A percentile compares a stretch with the other conserved stretches of the same genome.
Conservation (phyloP, 1,140 invertebrate genomes). For the Bombyx mandarina region DNA sequence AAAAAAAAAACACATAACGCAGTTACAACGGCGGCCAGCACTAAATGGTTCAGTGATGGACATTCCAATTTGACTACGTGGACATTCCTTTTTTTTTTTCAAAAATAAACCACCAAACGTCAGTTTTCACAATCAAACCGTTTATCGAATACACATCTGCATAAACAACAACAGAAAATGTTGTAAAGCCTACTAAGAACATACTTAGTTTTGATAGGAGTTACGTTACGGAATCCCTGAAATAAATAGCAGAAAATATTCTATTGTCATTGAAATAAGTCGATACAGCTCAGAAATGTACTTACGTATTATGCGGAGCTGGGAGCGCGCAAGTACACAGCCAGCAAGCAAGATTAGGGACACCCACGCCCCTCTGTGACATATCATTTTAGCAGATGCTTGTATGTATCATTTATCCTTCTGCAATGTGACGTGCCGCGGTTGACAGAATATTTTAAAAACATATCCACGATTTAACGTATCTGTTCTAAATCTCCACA, state of each 20-base stretch:
- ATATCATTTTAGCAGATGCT: conserved; percentile 23
- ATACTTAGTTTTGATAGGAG: too few species aligned
- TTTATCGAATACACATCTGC: too few species aligned
- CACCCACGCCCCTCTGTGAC: conserved; percentile 23
- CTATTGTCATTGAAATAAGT: too few species aligned
- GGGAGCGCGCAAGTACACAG: conserved; percentile 16
- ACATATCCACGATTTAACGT: background rate
- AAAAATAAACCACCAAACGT: background rate
- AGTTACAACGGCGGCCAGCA: too few species aligned
- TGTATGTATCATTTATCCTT: conserved; percentile 11
- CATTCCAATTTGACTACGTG: conserved; percentile 6
- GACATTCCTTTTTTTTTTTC: background rate
- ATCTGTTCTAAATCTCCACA: conserved; percentile 6
- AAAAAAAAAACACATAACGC: background rate
- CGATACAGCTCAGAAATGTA: conserved; percentile 11
- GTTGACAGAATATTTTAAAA: background rate
- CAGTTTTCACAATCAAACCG: background rate
- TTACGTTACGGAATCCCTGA: too few species aligned
- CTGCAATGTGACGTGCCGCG: conserved; percentile 2
- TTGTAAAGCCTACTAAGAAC: too few species aligned
- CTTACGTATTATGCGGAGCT: conserved; percentile 32
- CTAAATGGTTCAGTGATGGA: background rate
- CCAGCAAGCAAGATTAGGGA: conserved; percentile 23
- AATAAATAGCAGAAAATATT: too few species aligned
- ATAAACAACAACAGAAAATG: conserved; percentile 4